A percentile compares a stretch with the other conserved stretches of the same genome.
These are phyloP conservation scores for Lasioglossum leucozonium DNA, from an alignment of 2,888 invertebrate species.

Conservation along the genomic window DNA sequence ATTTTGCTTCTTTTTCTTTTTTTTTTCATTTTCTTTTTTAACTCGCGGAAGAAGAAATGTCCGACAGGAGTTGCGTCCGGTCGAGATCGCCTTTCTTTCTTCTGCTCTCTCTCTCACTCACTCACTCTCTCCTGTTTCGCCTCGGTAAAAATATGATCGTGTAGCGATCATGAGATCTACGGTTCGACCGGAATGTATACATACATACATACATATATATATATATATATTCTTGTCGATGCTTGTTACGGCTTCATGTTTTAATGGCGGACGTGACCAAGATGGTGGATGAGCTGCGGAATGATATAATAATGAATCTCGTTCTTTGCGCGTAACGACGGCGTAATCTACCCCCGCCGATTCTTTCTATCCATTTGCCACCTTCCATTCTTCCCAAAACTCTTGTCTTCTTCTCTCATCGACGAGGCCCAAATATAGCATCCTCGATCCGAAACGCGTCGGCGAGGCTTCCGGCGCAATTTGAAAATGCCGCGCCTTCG, in stretches of 20 bases:
- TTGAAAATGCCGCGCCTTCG: conserved; percentile 11
- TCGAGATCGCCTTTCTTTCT: conserved; percentile 19
- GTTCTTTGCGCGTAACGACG: conserved; percentile 65
- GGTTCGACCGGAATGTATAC: conserved; percentile 35
- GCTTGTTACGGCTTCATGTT: neutral
- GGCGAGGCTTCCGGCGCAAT: neutral
- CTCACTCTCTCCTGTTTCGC: neutral
- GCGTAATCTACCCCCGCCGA: neutral
- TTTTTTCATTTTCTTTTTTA: neutral
- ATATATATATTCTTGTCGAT: conserved; percentile 14
- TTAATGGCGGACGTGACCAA: conserved; percentile 34
- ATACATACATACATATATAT: neutral
- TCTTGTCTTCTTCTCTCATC: neutral
- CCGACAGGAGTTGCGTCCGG: conserved; percentile 36
- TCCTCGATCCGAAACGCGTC: neutral
- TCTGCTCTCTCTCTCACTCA: neutral
- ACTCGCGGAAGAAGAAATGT: neutral
- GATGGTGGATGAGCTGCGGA: conserved; percentile 23
- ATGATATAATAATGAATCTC: conserved; percentile 53
- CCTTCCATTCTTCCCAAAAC: neutral
- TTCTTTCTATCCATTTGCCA: neutral
- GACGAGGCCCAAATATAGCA: conserved; percentile 25
- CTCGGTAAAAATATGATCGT: conserved; percentile 22
- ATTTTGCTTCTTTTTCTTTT: neutral
- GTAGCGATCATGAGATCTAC: conserved; percentile 22